Evolutionary conservation across 2,797 vertebrate genomes (phyloP).

Genomic region (Lepus townsendii): DNA sequence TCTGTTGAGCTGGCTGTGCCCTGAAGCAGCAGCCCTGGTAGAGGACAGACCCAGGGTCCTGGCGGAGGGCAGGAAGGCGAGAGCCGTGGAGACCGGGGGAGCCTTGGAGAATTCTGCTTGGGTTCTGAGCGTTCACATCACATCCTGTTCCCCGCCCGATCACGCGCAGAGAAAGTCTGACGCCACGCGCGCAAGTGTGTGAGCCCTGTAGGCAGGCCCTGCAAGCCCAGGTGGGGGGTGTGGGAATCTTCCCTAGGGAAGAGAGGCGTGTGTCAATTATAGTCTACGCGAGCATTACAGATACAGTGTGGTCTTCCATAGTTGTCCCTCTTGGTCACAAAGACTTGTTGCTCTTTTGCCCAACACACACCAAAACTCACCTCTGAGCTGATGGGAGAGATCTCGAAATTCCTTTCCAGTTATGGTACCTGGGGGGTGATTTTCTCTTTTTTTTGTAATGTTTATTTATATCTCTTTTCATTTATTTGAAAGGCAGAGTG

Average conservation of each 20-base stretch:
- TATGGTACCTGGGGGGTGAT: too few species aligned
- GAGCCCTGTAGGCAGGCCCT: not conserved
- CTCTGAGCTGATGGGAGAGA: not conserved
- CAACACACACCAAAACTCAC: not conserved
- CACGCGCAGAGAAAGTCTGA: too few species aligned
- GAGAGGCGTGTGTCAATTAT: not conserved
- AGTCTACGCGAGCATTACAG: not conserved
- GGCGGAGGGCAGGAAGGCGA: not conserved
- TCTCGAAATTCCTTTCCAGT: not conserved
- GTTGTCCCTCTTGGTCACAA: not conserved
- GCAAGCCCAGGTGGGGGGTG: not conserved
- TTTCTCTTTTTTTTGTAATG: too few species aligned
- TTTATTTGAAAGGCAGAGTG: too few species aligned
- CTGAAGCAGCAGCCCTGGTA: accelerated
- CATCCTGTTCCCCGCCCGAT: not conserved
- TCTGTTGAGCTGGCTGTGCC: not conserved
- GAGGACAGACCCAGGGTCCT: not conserved
- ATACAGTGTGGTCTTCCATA: not conserved
- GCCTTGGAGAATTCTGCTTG: not conserved
- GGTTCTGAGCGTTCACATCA: not conserved
- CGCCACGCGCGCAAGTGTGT: too few species aligned
- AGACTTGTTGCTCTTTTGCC: not conserved
- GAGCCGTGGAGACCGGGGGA: not conserved
- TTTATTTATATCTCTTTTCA: too few species aligned
- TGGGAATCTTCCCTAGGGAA: not conserved